Evolutionary conservation across 2,888 invertebrate species (phyloP).

Genomic region (Scelioninae gen. 1): DNA sequence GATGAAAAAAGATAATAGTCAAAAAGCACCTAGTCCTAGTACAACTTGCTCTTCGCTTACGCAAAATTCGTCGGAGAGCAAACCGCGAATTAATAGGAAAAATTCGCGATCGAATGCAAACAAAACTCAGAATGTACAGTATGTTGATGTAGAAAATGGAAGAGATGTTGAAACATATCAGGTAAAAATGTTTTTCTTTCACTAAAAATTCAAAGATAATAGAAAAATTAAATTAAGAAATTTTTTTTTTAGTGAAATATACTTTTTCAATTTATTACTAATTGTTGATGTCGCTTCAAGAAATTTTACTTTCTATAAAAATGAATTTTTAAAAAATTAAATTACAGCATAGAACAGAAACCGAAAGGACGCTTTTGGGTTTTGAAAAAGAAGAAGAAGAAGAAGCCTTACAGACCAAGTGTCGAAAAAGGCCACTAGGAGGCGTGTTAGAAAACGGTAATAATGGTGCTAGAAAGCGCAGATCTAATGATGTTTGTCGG

Average conservation of each 20-base stretch:
- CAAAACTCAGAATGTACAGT: constrained; percentile 25
- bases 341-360: constrained; percentile 33
- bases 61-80: constrained; percentile 8
- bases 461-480: too few species aligned
- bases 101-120: constrained; percentile 18
- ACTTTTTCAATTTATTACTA: neutral
- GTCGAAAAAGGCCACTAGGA: constrained; percentile 45
- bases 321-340: neutral
- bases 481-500: too few species aligned
- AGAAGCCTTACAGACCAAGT: constrained; percentile 18
- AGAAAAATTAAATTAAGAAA: too few species aligned
- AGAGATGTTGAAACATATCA: constrained; percentile 14
- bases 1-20: constrained; percentile 27
- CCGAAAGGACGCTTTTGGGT: constrained; percentile 46
- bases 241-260: too few species aligned
- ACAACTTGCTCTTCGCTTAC: constrained; percentile 22
- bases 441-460: constrained; percentile 25
- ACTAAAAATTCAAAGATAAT: too few species aligned
- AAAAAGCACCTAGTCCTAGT: constrained; percentile 28
- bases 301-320: too few species aligned
- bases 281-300: too few species aligned
- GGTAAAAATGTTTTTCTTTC: constrained; percentile 17
- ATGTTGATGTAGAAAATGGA: constrained; percentile 14
- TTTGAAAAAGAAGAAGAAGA: constrained; percentile 9
- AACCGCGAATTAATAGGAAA: constrained; percentile 40